Base-by-base conservation (phyloP, 2,113 vertebrate species). In the Coturnix japonica region DNA sequence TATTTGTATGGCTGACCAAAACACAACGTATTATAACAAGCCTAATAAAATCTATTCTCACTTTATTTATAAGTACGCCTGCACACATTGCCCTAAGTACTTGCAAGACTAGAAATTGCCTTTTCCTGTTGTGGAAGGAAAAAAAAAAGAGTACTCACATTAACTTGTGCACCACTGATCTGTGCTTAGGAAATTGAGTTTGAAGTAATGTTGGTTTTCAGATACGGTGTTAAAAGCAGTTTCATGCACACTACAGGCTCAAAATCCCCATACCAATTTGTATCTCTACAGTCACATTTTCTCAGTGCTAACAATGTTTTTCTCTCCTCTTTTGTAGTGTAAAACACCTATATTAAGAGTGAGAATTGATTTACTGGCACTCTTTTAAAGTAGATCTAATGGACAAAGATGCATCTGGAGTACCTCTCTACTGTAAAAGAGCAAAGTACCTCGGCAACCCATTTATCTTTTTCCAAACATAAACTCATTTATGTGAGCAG, bases 291-390 rank as follows among this genome's bases (percentile, higher is more conserved):
- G 64, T 81, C 90, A 94, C 84, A 80, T 56, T 82, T 92, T 87
- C 59, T 64, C 30, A 81, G 66, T 44, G 64, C 80, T 90, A 93
- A 87, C 81, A 89, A 13, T 54, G 31, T 20, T 92, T 89, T 95
- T 80, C 59, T 81, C 63, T 73, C 70, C 54, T 79, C 16, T 81
- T 87, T 64, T 92, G n/a, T 76, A 84, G 71, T 64, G 51, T 44
- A 89, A 90, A 96, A 78, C 39, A 87, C 60, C 67, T 59, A 76
- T n/a, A 70, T 31, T 82, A 76, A 56, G 66, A 92, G 84, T 77
- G 88, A 67, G 77, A 95, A 94, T 84, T 90, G 83, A 91, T 92
- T 95, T 95, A 92, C 93, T 96, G 93, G 75, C 87, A 71, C 56
- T 84, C 43, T 39, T 93, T 89, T 95, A 51, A 94, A 94, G 84